phyloP scores from a whole-genome alignment of 2,888 invertebrate species.

The Unio pictorum region DNA sequence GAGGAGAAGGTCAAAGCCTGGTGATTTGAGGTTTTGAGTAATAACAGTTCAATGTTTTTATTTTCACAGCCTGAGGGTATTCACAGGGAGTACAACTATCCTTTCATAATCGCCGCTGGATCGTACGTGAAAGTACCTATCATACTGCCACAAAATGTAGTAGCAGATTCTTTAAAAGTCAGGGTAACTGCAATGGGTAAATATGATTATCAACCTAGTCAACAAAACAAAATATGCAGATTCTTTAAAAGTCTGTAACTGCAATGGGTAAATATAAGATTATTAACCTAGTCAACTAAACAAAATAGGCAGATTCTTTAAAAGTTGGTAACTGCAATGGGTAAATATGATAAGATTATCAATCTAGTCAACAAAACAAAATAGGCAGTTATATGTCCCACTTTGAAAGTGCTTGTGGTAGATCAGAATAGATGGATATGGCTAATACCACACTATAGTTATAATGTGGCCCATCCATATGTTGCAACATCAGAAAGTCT shows the following conservation, averaged over 20 bases:
- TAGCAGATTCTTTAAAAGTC: slow-evolving; percentile 75
- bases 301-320: slow-evolving; percentile 74
- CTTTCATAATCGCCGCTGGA: slow-evolving; percentile 30
- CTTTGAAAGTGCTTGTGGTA: no score
- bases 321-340: no score
- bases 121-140: slow-evolving; percentile 78
- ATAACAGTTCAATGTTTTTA: no score
- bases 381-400: no score
- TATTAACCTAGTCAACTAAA: no score
- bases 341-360: background rate
- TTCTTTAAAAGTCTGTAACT: slow-evolving; percentile 68
- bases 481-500: no score
- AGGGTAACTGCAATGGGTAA: no score
- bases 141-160: slow-evolving; percentile 77
- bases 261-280: background rate
- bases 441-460: no score
- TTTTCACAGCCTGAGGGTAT: slow-evolving; percentile 51
- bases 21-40: no score
- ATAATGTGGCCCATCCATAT: no score
- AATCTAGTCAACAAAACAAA: no score
- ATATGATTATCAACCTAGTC: background rate
- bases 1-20: background rate
- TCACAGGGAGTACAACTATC: slow-evolving; percentile 50
- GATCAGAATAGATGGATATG: no score
- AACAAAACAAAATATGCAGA: slow-evolving; percentile 40